phyloP scores from a whole-genome alignment of 2,888 invertebrate genomes.

The Scotopteryx bipunctaria region DNA sequence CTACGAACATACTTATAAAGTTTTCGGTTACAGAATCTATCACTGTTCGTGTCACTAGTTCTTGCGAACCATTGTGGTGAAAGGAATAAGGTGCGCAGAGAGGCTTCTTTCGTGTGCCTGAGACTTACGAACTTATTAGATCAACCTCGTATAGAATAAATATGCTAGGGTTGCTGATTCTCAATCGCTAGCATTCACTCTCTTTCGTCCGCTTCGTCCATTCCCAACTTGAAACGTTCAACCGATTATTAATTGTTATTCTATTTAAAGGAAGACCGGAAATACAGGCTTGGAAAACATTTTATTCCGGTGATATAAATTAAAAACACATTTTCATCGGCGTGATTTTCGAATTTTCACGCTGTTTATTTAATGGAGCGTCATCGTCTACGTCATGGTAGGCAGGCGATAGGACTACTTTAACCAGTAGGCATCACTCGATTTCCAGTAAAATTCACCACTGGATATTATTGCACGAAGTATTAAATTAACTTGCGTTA shows the following conservation, averaged over 20 bases:
- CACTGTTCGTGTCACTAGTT: no score
- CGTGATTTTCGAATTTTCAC: conserved; percentile 45
- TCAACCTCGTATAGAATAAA: no score
- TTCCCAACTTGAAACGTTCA: conserved; percentile 40
- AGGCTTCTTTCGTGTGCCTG: no score
- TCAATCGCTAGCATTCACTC: no score
- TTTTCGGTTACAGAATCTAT: no score
- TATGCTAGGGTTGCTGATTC: no score
- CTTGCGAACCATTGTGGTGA: no score
- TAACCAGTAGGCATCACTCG: conserved; percentile 25
- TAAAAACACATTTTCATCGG: conserved; percentile 61
- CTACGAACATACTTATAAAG: no score
- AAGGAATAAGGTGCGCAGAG: no score
- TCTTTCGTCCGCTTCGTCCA: no score
- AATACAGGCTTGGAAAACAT: conserved; percentile 55
- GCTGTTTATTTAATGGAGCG: conserved; percentile 47
- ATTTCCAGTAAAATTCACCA: conserved; percentile 16
- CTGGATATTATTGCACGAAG: background rate
- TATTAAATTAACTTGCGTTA: background rate
- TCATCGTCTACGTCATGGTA: conserved; percentile 39
- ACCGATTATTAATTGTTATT: conserved; percentile 64
- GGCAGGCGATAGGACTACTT: conserved; percentile 29
- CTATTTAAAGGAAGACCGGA: conserved; percentile 54
- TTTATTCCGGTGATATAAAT: conserved; percentile 54
- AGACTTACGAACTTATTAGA: no score